Evolutionary conservation across 2,888 invertebrate species (phyloP).

Genomic region (Tridacna gigas): DNA sequence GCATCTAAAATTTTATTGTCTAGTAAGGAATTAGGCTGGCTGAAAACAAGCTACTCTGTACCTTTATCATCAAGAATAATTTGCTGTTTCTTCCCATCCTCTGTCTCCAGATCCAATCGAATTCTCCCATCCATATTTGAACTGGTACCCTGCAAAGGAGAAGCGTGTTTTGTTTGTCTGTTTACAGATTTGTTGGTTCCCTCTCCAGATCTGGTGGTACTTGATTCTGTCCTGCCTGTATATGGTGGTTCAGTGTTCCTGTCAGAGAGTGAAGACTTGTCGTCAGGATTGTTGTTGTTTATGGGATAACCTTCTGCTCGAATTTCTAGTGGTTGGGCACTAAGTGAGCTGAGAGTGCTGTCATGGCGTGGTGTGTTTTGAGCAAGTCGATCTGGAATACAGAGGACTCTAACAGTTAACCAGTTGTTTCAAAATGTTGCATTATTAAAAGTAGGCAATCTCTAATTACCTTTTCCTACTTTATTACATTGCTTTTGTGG

Average conservation of each 20-base stretch:
- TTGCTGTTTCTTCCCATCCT: constrained; percentile 64
- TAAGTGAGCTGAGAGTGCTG: constrained; percentile 20
- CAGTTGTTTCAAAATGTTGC: too few relatives aligned
- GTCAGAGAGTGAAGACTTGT: constrained; percentile 42
- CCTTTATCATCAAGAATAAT: constrained; percentile 63
- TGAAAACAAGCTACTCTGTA: neutral
- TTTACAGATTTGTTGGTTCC: neutral
- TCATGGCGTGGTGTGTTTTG: constrained; percentile 42
- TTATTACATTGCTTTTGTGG: too few relatives aligned
- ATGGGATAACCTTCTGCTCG: constrained; percentile 59
- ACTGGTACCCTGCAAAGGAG: neutral
- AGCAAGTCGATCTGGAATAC: constrained; percentile 12
- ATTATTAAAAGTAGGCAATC: too few relatives aligned
- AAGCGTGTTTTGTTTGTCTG: constrained; percentile 15
- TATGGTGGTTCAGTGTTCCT: constrained; percentile 36
- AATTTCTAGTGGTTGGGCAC: constrained; percentile 56
- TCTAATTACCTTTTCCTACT: too few relatives aligned
- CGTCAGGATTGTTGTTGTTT: constrained; percentile 36
- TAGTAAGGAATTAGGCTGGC: too few relatives aligned
- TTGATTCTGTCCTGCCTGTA: constrained; percentile 16
- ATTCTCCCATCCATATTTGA: constrained; percentile 45
- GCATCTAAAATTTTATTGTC: too few relatives aligned
- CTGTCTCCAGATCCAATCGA: constrained; percentile 61
- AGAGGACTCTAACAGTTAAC: neutral
- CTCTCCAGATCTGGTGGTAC: constrained; percentile 18